Evolutionary conservation across 2,113 vertebrate species (phyloP), one percentile per base, ranked within the genome.

Genomic region (Callaeas wilsoni): DNA sequence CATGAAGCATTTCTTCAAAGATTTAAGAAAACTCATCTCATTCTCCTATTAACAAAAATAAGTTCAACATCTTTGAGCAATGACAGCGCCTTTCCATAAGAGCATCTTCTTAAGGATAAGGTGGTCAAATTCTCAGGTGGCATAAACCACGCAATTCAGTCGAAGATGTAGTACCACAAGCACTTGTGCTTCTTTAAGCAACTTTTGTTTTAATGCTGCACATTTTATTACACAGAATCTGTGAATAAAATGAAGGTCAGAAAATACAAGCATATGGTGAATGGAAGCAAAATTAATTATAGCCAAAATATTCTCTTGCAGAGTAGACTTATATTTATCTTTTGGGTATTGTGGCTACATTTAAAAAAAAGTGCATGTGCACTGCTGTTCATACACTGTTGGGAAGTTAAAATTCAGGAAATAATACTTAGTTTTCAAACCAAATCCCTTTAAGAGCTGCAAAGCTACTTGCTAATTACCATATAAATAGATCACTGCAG

Each of bases 381-480:
- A 90, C 68, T 92, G 83, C 55, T 93, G 84, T 88, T 97, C 93
- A 96, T 77, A 92, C 3, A 19, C 69, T 93, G 69, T 46, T 93
- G 84, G 25, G 77, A 94, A 86, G 95, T 92, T 96, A 94, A 96
- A 96, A 90, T 83, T 84, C 75, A 84, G 57, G 86, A 92, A 97
- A 91, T 60, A 91, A 94, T 47, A 75, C 67, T 74, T 65, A 76
- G 69, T 95, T 96, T 97, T 96, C 91, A 95, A 97, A 97, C 13
- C 75, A 97, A 97, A 97, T 96, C 86, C 87, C 95, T 97, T 89
- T 73, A 95, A 97, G 93, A 93, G 89, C 93, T 90, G 96, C 93
- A 98, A 96, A 96, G 94, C 85, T 96, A 89, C 88, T 92, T 95
- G 89, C 73, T 95, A 93, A 97, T 97, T 98, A 97, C 81, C 96